These are phyloP conservation scores for Coelogynopora nodosa DNA, from an alignment of 2,888 invertebrate genomes.

Conservation along the genomic window DNA sequence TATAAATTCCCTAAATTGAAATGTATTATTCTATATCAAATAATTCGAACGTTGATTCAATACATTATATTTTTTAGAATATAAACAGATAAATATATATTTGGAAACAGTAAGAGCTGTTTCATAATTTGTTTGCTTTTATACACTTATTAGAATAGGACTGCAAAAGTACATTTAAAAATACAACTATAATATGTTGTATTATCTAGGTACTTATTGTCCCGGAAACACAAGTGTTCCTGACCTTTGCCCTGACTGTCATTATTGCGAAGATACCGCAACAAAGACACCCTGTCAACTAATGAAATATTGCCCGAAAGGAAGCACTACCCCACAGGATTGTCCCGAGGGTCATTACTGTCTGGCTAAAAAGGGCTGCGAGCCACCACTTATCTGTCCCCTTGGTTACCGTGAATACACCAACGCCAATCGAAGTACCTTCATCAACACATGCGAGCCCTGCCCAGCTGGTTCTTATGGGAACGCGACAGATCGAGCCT, in stretches of 20 bases:
- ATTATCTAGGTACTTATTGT: conserved; percentile 51
- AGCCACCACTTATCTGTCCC: conserved; percentile 56
- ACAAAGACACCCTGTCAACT: conserved; percentile 55
- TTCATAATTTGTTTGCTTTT: too few relatives aligned
- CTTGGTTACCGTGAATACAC: conserved; percentile 56
- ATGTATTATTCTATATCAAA: too few relatives aligned
- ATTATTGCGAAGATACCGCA: conserved; percentile 57
- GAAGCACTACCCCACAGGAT: conserved; percentile 53
- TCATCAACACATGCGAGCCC: conserved; percentile 57
- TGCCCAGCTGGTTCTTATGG: conserved; percentile 57
- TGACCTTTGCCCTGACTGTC: conserved; percentile 57
- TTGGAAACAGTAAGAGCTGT: too few relatives aligned
- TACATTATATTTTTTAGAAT: too few relatives aligned
- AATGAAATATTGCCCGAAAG: conserved; percentile 57
- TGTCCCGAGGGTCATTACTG: conserved; percentile 56
- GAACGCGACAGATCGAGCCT: conserved; percentile 52
- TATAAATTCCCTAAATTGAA: too few relatives aligned
- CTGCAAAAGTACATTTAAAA: too few relatives aligned
- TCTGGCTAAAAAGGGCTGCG: conserved; percentile 47
- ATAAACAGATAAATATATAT: too few relatives aligned
- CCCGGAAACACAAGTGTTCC: conserved; percentile 54
- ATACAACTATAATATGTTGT: too few relatives aligned
- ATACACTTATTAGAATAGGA: too few relatives aligned
- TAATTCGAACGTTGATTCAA: too few relatives aligned
- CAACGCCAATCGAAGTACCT: conserved; percentile 53